These are phyloP conservation scores for Drosophila tanythrix DNA, from an alignment of 2,888 invertebrate species.

Conservation along the genomic window DNA sequence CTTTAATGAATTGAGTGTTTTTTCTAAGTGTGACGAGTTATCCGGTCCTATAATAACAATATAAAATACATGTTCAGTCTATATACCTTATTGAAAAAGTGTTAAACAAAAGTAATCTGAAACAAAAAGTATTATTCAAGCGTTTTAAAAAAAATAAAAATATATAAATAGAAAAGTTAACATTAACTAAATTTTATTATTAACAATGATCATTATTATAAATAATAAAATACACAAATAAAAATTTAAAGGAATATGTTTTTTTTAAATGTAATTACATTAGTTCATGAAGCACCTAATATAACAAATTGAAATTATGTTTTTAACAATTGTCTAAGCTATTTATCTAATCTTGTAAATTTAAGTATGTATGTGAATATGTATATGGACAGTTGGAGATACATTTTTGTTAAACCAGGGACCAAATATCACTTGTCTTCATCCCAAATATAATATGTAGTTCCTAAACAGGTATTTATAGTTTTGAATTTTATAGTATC, in stretches of 20 bases:
- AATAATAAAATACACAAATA: slow-evolving; percentile 9
- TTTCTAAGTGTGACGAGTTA: slow-evolving; percentile 25
- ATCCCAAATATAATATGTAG: neutral
- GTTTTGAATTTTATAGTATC: neutral
- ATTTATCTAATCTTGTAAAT: neutral
- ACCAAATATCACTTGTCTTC: neutral
- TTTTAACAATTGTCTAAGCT: neutral
- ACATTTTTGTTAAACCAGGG: neutral
- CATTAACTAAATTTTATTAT: slow-evolving; percentile 12
- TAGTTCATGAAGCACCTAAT: neutral
- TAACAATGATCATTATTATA: slow-evolving; percentile 3
- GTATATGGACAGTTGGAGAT: neutral
- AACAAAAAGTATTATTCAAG: slow-evolving; percentile 23
- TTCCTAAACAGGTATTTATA: neutral
- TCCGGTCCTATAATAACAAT: slow-evolving; percentile 56
- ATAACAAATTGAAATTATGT: neutral
- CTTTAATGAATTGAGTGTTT: slow-evolving; percentile 67
- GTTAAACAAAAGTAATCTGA: slow-evolving; percentile 10
- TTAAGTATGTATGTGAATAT: neutral
- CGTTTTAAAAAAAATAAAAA: slow-evolving; percentile 11
- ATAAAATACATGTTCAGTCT: slow-evolving; percentile 25
- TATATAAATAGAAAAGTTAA: neutral
- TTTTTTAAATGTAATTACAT: neutral
- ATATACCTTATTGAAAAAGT: neutral
- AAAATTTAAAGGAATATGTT: slow-evolving; percentile 7